Percentiles rank a stretch among this genome's conserved stretches.
Conservation (phyloP, 2,888 invertebrate species). For the Cryptosula pallasiana region DNA sequence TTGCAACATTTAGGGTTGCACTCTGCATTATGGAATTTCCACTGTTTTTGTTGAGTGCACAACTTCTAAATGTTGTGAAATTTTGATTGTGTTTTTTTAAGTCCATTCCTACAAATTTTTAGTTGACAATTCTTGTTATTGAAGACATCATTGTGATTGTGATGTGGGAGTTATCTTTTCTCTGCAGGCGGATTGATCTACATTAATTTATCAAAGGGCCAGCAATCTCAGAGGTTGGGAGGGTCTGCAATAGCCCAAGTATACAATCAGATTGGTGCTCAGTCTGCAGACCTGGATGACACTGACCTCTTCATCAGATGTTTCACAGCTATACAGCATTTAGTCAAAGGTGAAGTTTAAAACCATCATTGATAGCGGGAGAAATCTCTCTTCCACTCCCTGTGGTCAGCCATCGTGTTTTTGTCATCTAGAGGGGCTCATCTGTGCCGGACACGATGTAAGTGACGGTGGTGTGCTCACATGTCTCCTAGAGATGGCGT, state of each 20-base stretch:
- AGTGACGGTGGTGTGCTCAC: conserved; percentile 93
- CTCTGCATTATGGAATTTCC: too few species aligned
- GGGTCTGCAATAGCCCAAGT: conserved; percentile 90
- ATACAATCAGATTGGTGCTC: conserved; percentile 74
- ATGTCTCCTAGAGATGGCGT: conserved; percentile 90
- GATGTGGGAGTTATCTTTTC: neutral
- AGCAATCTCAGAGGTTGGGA: conserved; percentile 63
- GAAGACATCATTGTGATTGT: too few species aligned
- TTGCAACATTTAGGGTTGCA: too few species aligned
- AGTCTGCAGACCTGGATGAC: conserved; percentile 73
- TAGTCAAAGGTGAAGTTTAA: conserved; percentile 72
- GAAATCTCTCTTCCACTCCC: too few species aligned
- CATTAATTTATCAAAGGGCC: conserved; percentile 27
- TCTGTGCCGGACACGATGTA: conserved; percentile 79
- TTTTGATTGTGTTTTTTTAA: too few species aligned
- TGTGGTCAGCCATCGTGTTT: neutral
- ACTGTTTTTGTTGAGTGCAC: too few species aligned
- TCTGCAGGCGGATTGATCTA: conserved; percentile 18
- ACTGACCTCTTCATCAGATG: conserved; percentile 65
- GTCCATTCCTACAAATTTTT: too few species aligned
- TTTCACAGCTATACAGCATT: conserved; percentile 76
- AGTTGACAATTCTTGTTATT: too few species aligned
- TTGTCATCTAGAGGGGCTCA: neutral
- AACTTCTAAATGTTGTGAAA: too few species aligned
- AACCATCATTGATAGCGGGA: too few species aligned